phyloP scores from a whole-genome alignment of 1,140 invertebrate genomes.

The Rhagoletis pomonella region DNA sequence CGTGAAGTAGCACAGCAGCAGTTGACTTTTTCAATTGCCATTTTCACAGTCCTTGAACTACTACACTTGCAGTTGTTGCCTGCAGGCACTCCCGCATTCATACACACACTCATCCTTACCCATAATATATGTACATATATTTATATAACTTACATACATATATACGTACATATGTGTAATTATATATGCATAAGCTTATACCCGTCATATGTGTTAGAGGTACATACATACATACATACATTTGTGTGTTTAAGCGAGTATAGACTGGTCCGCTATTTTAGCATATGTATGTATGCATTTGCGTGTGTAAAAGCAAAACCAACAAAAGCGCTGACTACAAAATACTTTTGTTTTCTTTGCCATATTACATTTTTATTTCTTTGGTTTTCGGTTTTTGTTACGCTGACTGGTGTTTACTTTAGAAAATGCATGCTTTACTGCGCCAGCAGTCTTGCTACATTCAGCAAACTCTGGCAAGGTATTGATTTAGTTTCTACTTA shows the following conservation, averaged over 20 bases:
- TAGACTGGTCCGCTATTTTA: constrained; percentile 32
- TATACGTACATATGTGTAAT: too few relatives aligned
- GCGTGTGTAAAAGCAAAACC: constrained; percentile 8
- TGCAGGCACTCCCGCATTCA: background rate
- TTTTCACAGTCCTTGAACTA: constrained; percentile 51
- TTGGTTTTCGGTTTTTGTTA: background rate
- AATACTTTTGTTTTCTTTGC: background rate
- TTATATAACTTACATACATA: constrained; percentile 40
- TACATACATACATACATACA: too few relatives aligned
- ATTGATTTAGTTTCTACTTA: constrained; percentile 43
- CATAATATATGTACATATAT: background rate
- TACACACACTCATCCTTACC: background rate
- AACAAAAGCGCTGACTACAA: constrained; percentile 11
- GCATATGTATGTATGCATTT: constrained; percentile 43
- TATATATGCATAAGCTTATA: constrained; percentile 36
- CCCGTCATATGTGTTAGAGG: background rate
- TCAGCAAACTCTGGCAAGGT: background rate
- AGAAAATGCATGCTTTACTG: constrained; percentile 22
- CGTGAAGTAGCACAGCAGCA: constrained; percentile 44
- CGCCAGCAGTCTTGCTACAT: background rate
- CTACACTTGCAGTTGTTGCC: constrained; percentile 38
- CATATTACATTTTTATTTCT: background rate
- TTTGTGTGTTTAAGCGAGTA: background rate
- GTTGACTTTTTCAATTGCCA: constrained; percentile 51
- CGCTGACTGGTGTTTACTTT: constrained; percentile 39